Evolutionary conservation across 2,797 vertebrate genomes (phyloP).

Genomic region (Salmo trutta): DNA sequence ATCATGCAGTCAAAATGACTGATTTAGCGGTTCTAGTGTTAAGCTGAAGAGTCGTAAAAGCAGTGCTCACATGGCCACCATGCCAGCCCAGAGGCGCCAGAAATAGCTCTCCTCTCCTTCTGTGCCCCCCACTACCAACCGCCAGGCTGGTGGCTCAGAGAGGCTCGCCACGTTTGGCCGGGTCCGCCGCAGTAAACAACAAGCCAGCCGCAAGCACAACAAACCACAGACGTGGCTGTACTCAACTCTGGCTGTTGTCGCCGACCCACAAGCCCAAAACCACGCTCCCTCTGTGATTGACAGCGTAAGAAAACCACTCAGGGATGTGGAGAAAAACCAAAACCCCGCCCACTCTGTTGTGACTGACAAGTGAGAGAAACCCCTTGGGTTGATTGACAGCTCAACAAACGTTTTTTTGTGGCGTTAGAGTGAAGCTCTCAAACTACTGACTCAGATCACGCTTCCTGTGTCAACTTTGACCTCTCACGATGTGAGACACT

Average conservation of each 20-base stretch:
- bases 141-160: conserved; percentile 30
- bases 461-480: conserved; percentile 33
- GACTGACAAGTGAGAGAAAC: conserved; percentile 35
- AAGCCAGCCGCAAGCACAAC: conserved; percentile 64
- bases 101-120: background rate
- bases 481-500: conserved; percentile 7
- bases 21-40: background rate
- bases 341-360: conserved; percentile 26
- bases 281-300: conserved; percentile 51
- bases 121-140: background rate
- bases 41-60: conserved; percentile 33
- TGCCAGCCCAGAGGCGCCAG: background rate
- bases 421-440: background rate
- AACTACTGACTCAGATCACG: background rate
- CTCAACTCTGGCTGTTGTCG: background rate
- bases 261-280: conserved; percentile 33
- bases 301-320: conserved; percentile 52
- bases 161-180: background rate
- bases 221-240: conserved; percentile 64
- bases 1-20: no score
- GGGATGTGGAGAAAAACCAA: conserved; percentile 43
- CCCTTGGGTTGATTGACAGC: conserved; percentile 32
- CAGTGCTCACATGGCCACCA: background rate
- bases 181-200: conserved; percentile 61
- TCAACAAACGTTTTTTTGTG: no score